Percentiles rank a stretch among this genome's conserved stretches.
Evolutionary conservation across 1,140 invertebrate genomes (phyloP).

Genomic region (Eumeta japonica): DNA sequence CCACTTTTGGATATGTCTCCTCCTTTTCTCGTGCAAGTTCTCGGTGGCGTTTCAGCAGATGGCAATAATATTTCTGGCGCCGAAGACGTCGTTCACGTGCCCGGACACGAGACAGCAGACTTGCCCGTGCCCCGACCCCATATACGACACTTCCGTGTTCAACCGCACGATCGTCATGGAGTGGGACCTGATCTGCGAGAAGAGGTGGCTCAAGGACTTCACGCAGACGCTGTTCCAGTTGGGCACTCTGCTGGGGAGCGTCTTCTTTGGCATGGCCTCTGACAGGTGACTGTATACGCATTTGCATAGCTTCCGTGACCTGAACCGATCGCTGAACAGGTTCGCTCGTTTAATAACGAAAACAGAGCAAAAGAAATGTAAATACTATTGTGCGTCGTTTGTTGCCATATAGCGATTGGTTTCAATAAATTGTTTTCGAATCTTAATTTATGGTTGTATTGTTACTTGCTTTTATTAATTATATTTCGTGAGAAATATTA

Average conservation of each 20-base stretch:
- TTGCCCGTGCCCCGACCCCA: slow-evolving; percentile 58
- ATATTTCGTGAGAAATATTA: too few species aligned
- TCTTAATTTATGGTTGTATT: not conserved
- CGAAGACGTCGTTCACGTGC: slow-evolving; percentile 54
- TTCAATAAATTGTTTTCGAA: slow-evolving; percentile 7
- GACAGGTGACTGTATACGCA: slow-evolving; percentile 38
- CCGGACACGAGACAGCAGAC: slow-evolving; percentile 26
- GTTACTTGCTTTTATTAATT: slow-evolving; percentile 1
- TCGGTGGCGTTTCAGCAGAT: slow-evolving; percentile 71
- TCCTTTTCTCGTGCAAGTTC: slow-evolving; percentile 68
- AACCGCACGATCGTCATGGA: slow-evolving; percentile 68
- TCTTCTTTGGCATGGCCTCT: slow-evolving; percentile 49
- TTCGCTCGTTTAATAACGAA: too few species aligned
- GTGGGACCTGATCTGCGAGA: slow-evolving; percentile 73
- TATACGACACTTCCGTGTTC: slow-evolving; percentile 66
- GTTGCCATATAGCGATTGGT: too few species aligned
- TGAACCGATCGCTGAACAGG: too few species aligned
- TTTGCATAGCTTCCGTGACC: too few species aligned
- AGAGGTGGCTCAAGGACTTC: slow-evolving; percentile 63
- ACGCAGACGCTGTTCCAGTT: slow-evolving; percentile 61
- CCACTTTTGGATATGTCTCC: slow-evolving; percentile 64
- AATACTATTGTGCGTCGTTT: too few species aligned
- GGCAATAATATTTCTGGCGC: slow-evolving; percentile 65
- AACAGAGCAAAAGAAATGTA: too few species aligned
- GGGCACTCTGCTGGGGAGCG: slow-evolving; percentile 44